Conservation (phyloP, 53 echinoderm and acorn worm genomes). For the Actinopyga echinites region DNA sequence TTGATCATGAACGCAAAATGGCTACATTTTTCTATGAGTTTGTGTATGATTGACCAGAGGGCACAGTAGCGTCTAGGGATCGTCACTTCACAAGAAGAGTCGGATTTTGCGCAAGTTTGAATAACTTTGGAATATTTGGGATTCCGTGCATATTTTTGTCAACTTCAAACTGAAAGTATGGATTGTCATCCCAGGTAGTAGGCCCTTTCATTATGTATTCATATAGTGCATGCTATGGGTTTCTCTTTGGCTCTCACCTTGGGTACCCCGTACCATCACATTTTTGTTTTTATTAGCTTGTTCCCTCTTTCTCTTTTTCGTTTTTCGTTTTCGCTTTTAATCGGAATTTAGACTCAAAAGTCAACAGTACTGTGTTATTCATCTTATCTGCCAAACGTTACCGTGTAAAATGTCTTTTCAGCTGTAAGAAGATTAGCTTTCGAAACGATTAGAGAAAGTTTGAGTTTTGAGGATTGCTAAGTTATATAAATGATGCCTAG, state of each 20-base stretch:
- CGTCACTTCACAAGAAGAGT: no score
- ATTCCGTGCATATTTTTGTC: constrained; percentile 24
- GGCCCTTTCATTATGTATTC: not conserved
- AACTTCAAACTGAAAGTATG: constrained; percentile 27
- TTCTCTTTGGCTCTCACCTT: constrained; percentile 7
- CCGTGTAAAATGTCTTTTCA: no score
- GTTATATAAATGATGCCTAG: no score
- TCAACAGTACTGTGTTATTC: constrained; percentile 10
- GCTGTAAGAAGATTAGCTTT: no score
- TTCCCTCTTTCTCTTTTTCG: constrained; percentile 30
- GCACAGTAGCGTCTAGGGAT: no score
- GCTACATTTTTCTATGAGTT: no score
- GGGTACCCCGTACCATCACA: constrained; percentile 1
- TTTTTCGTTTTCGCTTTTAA: constrained; percentile 38
- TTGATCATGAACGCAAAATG: no score
- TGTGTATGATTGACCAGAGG: no score
- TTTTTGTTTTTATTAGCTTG: constrained; percentile 25
- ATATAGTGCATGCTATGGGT: not conserved
- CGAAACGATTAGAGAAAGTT: no score
- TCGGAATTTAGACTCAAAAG: constrained; percentile 25
- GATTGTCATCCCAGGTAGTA: constrained; percentile 24
- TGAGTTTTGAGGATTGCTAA: no score
- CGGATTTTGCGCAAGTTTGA: no score
- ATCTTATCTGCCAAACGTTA: not conserved
- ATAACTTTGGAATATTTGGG: constrained; percentile 6